Percentiles rank a stretch among this genome's conserved stretches.
Conservation (phyloP, 2,797 vertebrate species). For the Diplodus sargus region DNA sequence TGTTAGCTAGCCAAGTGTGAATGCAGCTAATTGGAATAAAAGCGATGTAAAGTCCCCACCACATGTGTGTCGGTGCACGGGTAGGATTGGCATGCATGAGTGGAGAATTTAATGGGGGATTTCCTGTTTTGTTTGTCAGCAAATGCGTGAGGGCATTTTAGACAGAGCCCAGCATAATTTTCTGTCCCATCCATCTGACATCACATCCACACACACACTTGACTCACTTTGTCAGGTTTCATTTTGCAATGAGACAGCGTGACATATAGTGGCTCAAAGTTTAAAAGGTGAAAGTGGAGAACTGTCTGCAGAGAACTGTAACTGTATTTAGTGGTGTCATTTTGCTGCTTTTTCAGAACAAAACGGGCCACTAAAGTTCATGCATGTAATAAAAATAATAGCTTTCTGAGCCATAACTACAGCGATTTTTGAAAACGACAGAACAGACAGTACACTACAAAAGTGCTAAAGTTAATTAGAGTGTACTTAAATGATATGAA, state of each 20-base stretch:
- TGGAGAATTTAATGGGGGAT: constrained; percentile 31
- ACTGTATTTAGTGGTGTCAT: background rate
- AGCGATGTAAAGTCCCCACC: constrained; percentile 24
- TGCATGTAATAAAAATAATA: background rate
- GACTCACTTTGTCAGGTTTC: background rate
- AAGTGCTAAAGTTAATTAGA: background rate
- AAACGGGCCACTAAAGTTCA: background rate
- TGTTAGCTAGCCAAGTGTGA: constrained; percentile 68
- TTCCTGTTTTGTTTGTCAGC: constrained; percentile 28
- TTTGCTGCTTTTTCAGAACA: background rate
- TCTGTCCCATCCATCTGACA: background rate
- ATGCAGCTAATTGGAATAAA: constrained; percentile 66
- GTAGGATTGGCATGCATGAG: constrained; percentile 35
- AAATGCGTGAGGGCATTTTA: constrained; percentile 27
- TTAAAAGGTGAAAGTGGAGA: background rate
- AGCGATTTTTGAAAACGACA: background rate
- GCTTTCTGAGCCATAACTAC: background rate
- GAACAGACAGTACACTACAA: background rate
- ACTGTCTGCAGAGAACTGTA: background rate
- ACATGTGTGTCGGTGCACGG: constrained; percentile 37
- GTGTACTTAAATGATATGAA: background rate
- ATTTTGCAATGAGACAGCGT: background rate
- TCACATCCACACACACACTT: background rate
- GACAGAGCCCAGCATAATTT: background rate
- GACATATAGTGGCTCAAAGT: background rate